Base-by-base conservation (phyloP, 2,888 invertebrate species). In the Ametastegia equiseti region DNA sequence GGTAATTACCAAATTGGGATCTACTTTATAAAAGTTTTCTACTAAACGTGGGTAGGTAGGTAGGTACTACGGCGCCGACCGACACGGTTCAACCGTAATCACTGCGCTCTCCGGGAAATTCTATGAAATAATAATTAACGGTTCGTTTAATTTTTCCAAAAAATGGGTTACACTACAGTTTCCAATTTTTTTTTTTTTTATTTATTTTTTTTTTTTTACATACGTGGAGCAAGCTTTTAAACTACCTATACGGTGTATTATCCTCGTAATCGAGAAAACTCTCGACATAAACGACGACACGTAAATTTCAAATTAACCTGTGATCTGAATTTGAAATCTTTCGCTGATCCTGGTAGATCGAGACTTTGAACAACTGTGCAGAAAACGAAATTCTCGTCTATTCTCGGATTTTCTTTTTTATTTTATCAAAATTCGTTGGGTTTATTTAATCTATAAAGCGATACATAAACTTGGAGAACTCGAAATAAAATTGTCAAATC, bases 1-100 rank as follows among this genome's bases (percentile, higher is more conserved):
- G 9, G 36, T 69, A 69, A 69, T 69, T 42, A 45, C 69, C 36
- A 69, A 69, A 42, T 69, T 69, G 69, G 9, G 42, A 69, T 36
- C n/a, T 65, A 42, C 42, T 45, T 42, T 45, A 23, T 69, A 45
- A 39, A 42, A 42, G 42, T 42, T 23, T 54, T 54, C 54, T 9
- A 54, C 54, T 54, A 54, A 54, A 54, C 54, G 54, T 19, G 11
- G 54, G n/a, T n/a, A n/a, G n/a, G n/a, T n/a, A n/a, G n/a, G n/a
- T n/a, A n/a, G n/a, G n/a, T n/a, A n/a, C n/a, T n/a, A n/a, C n/a
- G n/a, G n/a, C n/a, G n/a, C n/a, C n/a, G n/a, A n/a, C n/a, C n/a
- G n/a, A n/a, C n/a, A n/a, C 42, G 4, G 42, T 11, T 42, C 42
- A 11, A 11, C 19, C 23, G 54, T 54, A 54, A 54, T 54, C 54